Evolutionary conservation across 2,888 invertebrate species (phyloP), one percentile per base, ranked within the genome.

Genomic region (Dicyrtomina minuta): DNA sequence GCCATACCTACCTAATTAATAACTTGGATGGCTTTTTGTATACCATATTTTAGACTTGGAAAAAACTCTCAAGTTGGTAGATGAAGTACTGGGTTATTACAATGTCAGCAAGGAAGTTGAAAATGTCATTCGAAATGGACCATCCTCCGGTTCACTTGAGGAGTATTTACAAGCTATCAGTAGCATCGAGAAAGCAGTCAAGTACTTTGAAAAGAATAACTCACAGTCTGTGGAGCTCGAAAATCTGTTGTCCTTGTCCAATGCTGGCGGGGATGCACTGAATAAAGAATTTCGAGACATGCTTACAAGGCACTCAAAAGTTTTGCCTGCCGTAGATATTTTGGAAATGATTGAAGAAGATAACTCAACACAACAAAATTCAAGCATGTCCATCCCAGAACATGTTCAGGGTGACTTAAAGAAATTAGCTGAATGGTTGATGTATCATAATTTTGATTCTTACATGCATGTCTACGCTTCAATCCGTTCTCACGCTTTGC

Each of bases 71-170:
- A 88, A 89, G 71, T 88, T 92, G 20, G 82, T 99, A 77, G 97
- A 98, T 80, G 91, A 91, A 82, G 97, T 98, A 0, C 91, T 99
- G 44, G 92, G 93, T 65, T 97, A 92, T 81, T 99, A 98, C 82
- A 94, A 95, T 84, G 93, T 96, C 39, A 91, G 94, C 0, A 89
- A 93, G 81, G 94, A 96, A 80, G 90, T 96, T 5, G 95, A 94
- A 72, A 88, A 89, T 76, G 86, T 90, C 3, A 90, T 96, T 33
- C 89, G 91, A 79, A 90, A 89, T 73, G 95, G 96, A 8, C 95
- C 92, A 0, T 86, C 88, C 33, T 84, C 87, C 2, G 86, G 86
- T 61, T 85, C 87, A 0, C 79, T 86, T 26, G 84, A 84, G 20
- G 81, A 82, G 43, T 87, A 85, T 79, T 79, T 87, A 27, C 87